Base-by-base conservation (phyloP, 2,888 invertebrate genomes). In the Resseliella maxima region DNA sequence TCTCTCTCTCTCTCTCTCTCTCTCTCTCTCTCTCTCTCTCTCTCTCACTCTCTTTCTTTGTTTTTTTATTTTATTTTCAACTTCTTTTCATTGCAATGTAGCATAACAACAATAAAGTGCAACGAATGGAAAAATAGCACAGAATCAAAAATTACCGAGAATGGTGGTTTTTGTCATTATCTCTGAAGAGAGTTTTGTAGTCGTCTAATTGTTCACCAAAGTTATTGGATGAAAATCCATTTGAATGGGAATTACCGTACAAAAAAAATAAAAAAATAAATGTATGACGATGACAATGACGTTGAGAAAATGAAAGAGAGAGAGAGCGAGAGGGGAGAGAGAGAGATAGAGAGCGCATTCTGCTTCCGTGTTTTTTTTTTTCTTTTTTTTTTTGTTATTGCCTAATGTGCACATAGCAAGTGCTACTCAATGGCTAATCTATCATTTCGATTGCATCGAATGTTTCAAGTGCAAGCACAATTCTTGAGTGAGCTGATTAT, bases 381-480 rank as follows among this genome's bases (percentile, higher is more conserved):
- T n/a, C n/a, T n/a, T n/a, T n/a, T n/a, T n/a, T n/a, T n/a, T n/a
- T n/a, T n/a, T n/a, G n/a, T 72, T 59, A 59, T 18, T 12, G 27
- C 72, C 59, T 59, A 59, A 15, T 35, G 31, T 35, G 72, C 31
- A 72, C 72, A 72, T 72, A 31, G 31, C 72, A 72, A 72, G 72
- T 72, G 72, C 72, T 27, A 59, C 27, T 72, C 72, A 72, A 31
- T 72, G 72, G 31, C 72, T 31, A 72, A 72, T 72, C 72, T 31
- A 72, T 72, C 72, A 72, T 72, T 72, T 72, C 31, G 72, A 72
- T 72, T 72, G 72, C 72, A 72, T 72, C 72, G 72, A 72, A 35
- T 72, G 72, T 35, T 31, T 72, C 72, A 72, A 59, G 24, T 59
- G 59, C 24, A 24, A 18, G 59, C 72, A n/a, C n/a, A 72, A 72